These are phyloP conservation scores for Lasioglossum villosulum DNA, from an alignment of 2,888 invertebrate species.

Conservation along the genomic window DNA sequence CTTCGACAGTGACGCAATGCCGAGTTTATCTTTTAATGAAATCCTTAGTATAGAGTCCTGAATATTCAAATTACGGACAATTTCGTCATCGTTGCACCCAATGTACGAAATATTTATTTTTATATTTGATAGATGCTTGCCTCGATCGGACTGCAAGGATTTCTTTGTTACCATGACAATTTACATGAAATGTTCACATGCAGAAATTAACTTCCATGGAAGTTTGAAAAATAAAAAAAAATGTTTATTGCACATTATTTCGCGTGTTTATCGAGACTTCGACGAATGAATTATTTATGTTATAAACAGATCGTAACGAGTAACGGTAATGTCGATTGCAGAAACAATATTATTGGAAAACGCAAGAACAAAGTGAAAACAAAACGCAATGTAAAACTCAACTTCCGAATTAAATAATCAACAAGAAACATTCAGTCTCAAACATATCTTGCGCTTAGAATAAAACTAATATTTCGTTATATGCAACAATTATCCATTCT, in stretches of 20 bases:
- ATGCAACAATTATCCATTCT: background rate
- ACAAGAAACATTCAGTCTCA: constrained; percentile 4
- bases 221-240: background rate
- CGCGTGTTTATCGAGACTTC: background rate
- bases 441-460: background rate
- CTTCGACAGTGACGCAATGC: background rate
- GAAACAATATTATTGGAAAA: background rate
- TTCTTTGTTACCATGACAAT: constrained; percentile 53
- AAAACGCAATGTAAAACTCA: background rate
- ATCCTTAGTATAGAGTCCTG: background rate
- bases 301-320: constrained; percentile 31
- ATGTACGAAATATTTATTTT: constrained; percentile 36
- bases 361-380: background rate
- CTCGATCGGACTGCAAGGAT: constrained; percentile 18
- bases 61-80: background rate
- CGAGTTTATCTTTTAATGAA: background rate
- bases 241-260: constrained; percentile 37
- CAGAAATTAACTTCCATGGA: background rate
- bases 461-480: background rate
- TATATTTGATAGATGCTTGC: constrained; percentile 28
- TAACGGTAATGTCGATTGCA: constrained; percentile 29
- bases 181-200: constrained; percentile 18
- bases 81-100: background rate
- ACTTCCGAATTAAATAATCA: background rate
- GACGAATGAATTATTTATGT: constrained; percentile 11